A percentile compares a stretch with the other conserved stretches of the same genome.
These are phyloP conservation scores for Cepaea nemoralis DNA, from an alignment of 1,140 invertebrate species.

Conservation along the genomic window DNA sequence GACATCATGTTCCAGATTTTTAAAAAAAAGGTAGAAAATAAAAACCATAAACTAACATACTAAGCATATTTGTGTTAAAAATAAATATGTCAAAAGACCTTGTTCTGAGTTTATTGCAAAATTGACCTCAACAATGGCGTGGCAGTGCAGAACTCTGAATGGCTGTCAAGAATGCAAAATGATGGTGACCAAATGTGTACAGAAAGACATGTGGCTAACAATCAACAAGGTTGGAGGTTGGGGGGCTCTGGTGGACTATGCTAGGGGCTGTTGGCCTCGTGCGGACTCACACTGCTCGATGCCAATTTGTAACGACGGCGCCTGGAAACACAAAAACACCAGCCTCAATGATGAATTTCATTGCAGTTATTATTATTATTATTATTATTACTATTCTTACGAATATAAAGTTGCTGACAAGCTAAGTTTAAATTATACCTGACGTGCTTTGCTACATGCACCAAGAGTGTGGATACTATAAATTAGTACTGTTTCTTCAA, in stretches of 20 bases:
- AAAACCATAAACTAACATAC: neutral
- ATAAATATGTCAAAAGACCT: neutral
- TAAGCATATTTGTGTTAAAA: neutral
- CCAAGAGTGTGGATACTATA: no score
- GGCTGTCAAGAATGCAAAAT: neutral
- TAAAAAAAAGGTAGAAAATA: neutral
- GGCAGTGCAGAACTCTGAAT: neutral
- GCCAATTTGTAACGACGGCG: conserved; percentile 68
- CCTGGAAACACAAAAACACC: conserved; percentile 58
- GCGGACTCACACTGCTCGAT: conserved; percentile 63
- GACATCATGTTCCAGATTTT: neutral
- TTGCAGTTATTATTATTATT: neutral
- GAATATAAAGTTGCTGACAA: no score
- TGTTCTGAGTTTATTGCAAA: conserved; percentile 8
- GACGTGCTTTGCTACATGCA: no score
- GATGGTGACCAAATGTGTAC: conserved; percentile 17
- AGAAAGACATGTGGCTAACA: conserved; percentile 41
- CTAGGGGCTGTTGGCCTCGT: conserved; percentile 62
- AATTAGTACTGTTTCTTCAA: no score
- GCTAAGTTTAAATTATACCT: no score
- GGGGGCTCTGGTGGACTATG: conserved; percentile 43
- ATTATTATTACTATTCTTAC: no score
- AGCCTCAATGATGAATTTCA: neutral
- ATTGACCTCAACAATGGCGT: neutral
- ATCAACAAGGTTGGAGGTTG: conserved; percentile 34